Percentiles rank a stretch among this genome's conserved stretches.
Conservation (phyloP, 2,888 invertebrate genomes). For the Drosophila greeni region DNA sequence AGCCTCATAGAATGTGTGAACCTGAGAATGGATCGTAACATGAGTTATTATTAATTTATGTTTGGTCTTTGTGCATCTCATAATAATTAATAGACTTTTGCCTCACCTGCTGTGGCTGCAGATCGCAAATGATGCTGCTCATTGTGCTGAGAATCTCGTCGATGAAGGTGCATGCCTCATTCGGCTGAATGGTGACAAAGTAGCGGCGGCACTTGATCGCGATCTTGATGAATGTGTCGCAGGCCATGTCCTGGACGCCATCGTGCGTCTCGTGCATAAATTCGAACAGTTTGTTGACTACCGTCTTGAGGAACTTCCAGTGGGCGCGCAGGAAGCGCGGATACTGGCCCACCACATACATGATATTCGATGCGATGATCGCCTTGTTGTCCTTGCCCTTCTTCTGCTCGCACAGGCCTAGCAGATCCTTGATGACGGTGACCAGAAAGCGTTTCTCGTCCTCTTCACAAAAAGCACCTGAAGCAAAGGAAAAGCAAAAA, state of each 20-base stretch:
- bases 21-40: constrained; percentile 54
- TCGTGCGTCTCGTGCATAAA: constrained; percentile 99
- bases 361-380: constrained; percentile 99
- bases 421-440: constrained; percentile 97
- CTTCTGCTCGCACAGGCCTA: constrained; percentile 98
- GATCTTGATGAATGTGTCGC: constrained; percentile 99
- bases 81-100: not conserved
- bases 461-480: constrained; percentile 96
- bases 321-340: constrained; percentile 98
- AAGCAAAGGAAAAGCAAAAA: not conserved
- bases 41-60: not conserved
- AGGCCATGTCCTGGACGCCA: constrained; percentile 99
- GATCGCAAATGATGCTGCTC: constrained; percentile 98
- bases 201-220: constrained; percentile 98
- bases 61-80: not conserved
- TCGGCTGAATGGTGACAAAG: constrained; percentile 97
- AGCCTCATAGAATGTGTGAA: constrained; percentile 99
- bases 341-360: constrained; percentile 99
- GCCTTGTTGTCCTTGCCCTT: constrained; percentile 99
- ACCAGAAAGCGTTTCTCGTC: constrained; percentile 99
- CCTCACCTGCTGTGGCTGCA: constrained; percentile 95
- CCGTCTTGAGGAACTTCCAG: constrained; percentile 99
- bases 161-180: constrained; percentile 98
- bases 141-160: constrained; percentile 98
- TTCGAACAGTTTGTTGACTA: constrained; percentile 99